Evolutionary conservation across 1,140 invertebrate species (phyloP).

Genomic region (Orius insidiosus): DNA sequence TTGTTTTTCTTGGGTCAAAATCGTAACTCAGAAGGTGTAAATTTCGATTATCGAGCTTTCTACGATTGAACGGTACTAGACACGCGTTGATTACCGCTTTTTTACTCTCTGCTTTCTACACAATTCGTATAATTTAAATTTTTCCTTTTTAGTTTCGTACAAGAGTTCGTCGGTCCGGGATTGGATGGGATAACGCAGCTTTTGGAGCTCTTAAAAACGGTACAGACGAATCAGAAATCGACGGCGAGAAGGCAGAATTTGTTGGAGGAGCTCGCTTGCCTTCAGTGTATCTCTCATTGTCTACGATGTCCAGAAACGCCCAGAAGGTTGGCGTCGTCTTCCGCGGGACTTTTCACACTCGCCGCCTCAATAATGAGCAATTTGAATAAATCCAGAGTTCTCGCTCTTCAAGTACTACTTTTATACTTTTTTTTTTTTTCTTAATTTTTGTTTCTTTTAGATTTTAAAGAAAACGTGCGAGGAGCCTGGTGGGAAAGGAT

Average conservation of each 20-base stretch:
- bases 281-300: slow-evolving; percentile 68
- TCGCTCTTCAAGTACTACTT: slow-evolving; percentile 57
- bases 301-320: slow-evolving; percentile 55
- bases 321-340: slow-evolving; percentile 50
- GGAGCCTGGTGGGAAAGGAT: slow-evolving; percentile 40
- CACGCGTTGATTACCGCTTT: too few species aligned
- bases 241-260: slow-evolving; percentile 44
- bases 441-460: slow-evolving; percentile 29
- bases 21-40: too few species aligned
- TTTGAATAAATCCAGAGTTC: slow-evolving; percentile 59
- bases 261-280: slow-evolving; percentile 72
- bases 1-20: too few species aligned
- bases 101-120: too few species aligned
- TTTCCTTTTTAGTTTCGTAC: slow-evolving; percentile 53
- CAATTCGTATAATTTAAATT: not conserved
- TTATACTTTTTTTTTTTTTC: slow-evolving; percentile 20
- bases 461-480: slow-evolving; percentile 58
- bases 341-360: slow-evolving; percentile 67
- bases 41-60: too few species aligned
- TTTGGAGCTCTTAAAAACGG: slow-evolving; percentile 62
- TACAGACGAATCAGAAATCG: slow-evolving; percentile 50
- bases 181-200: slow-evolving; percentile 65
- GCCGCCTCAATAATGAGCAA: slow-evolving; percentile 76
- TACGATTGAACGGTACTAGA: too few species aligned
- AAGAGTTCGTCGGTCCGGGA: slow-evolving; percentile 69